Conservation (phyloP, 2,113 vertebrate species). For the Sminthopsis crassicaudata region DNA sequence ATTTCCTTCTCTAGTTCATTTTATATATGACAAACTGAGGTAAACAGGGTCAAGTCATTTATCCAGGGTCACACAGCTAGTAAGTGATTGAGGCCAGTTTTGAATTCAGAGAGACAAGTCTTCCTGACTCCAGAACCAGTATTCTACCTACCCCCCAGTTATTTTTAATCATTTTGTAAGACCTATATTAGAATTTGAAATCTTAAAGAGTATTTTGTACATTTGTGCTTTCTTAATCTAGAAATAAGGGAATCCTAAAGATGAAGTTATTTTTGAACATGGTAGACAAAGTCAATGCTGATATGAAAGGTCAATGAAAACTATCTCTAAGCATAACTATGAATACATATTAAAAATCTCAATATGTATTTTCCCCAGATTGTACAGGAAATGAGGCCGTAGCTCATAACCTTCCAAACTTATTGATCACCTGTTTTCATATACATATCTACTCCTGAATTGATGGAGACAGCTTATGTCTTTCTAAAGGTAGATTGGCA, state of each 20-base stretch:
- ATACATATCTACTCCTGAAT: not conserved
- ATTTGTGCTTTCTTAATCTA: slow-evolving; percentile 16
- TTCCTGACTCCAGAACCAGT: not conserved
- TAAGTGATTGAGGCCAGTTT: not conserved
- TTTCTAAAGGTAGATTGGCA: not conserved
- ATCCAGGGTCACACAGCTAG: no score
- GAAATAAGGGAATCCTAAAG: not conserved
- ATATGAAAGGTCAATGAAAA: slow-evolving; percentile 8
- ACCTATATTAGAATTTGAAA: not conserved
- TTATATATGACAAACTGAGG: no score
- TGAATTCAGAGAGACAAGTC: not conserved
- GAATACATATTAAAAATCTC: not conserved
- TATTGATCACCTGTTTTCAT: not conserved
- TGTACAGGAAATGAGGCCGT: not conserved
- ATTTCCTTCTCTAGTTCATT: not conserved
- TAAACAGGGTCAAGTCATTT: no score
- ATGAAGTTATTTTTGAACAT: not conserved
- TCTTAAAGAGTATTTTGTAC: not conserved
- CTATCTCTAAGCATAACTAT: not conserved
- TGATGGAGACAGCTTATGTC: not conserved
- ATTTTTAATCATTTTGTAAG: not conserved
- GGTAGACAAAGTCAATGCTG: not conserved
- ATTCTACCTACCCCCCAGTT: not conserved
- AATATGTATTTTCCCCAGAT: not conserved
- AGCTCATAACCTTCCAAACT: not conserved